Conservation (phyloP, 2,797 vertebrate species). For the Macropodus opercularis region DNA sequence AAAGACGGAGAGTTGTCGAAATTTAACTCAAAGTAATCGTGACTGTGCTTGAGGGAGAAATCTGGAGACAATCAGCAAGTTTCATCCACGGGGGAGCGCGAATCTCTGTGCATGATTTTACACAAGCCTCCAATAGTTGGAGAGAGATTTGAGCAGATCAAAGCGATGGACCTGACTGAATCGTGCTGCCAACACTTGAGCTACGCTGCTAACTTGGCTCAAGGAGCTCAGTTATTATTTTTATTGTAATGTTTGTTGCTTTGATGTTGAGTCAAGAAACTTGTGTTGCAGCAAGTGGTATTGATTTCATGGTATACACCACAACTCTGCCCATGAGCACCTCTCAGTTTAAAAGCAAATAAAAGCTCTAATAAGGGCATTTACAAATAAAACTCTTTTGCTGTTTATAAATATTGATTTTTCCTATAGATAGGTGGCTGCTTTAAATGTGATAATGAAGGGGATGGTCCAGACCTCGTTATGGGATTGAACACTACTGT, state of each 20-base stretch:
- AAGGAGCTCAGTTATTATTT: constrained; percentile 8
- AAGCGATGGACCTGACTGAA: background rate
- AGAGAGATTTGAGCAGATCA: background rate
- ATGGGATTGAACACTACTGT: constrained; percentile 41
- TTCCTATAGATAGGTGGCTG: background rate
- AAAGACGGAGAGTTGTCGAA: background rate
- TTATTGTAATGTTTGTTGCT: constrained; percentile 12
- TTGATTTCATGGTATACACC: constrained; percentile 34
- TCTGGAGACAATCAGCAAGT: too few relatives aligned
- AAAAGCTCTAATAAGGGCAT: constrained; percentile 28
- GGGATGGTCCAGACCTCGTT: constrained; percentile 41
- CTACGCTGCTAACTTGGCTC: background rate
- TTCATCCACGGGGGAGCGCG: background rate
- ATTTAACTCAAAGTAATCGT: too few relatives aligned
- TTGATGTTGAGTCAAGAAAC: background rate
- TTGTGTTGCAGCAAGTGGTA: background rate
- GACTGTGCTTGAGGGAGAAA: background rate
- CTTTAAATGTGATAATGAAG: constrained; percentile 50
- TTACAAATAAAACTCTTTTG: constrained; percentile 14
- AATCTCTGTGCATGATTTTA: background rate
- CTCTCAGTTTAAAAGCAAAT: constrained; percentile 7
- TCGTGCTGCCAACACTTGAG: background rate
- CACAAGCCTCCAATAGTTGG: too few relatives aligned
- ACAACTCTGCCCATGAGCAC: background rate
- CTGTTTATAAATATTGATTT: constrained; percentile 20